Evolutionary conservation across 2,113 vertebrate species (phyloP), one percentile per base, ranked within the genome.

Genomic region (Channa argus): DNA sequence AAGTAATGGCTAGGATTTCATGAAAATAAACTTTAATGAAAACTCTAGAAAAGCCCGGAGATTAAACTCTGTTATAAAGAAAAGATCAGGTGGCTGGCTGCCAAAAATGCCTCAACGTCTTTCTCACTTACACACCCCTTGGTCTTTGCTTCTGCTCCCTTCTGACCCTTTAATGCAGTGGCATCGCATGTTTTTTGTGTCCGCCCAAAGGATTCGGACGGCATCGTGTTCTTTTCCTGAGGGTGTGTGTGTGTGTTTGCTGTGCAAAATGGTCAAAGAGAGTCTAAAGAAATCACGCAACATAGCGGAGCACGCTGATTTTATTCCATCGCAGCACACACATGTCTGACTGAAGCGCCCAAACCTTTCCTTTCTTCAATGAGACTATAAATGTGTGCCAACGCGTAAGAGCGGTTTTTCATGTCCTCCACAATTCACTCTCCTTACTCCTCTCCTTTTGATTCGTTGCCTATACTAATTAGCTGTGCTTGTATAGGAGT

Each of bases 401-500:
- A 24, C 24, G 24, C 24, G 24, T 24, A 24, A 24, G 24, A 24
- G 24, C 24, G 24, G 24, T 24, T 50, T 38, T 39, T 10, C 15
- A 2, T 9, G 2, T 15, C 47, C 44, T 14, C 46, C 14, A 11
- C 54, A 12, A 44, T 8, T 41, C 9, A 14, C 41, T 39, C 7
- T 15, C 8, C 15, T n/a, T 6, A 47, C 67, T 43, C 47, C 59
- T 5, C 13, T 62, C 38, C 46, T 55, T 50, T 33, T 12, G 61
- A 58, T 58, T 44, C 2, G 43, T 75, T 2, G 39, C 60, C 77
- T 59, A 44, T 67, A 47, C 67, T 75, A 78, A 81, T 83, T 63
- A 84, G 51, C 65, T 14, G 36, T 11, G 45, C 69, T 71, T 74
- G 71, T 80, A 83, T 47, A 64, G 56, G 9, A 63, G 63, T 63